Conservation (phyloP, 2,113 vertebrate species). For the Trogon surrucura region DNA sequence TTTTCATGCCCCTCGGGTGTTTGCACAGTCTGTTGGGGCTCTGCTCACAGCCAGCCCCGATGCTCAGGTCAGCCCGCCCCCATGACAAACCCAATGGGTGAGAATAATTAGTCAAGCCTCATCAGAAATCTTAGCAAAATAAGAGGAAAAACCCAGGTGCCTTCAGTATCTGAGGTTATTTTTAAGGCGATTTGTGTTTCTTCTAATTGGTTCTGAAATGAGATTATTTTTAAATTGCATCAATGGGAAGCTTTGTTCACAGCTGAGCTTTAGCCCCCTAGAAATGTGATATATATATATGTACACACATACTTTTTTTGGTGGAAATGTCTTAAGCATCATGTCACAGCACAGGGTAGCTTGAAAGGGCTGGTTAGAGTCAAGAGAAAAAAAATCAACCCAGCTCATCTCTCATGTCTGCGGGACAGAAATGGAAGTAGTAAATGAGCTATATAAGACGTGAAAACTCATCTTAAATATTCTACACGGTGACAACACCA, state of each 20-base stretch:
- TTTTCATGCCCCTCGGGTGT: not conserved
- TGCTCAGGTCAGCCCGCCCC: accelerated
- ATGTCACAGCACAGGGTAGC: not conserved
- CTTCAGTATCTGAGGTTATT: not conserved
- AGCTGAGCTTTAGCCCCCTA: not conserved
- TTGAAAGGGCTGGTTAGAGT: not conserved
- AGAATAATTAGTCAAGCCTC: not conserved
- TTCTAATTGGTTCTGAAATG: not conserved
- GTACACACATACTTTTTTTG: accelerated
- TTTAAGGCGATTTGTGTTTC: not conserved
- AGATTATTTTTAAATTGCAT: not conserved
- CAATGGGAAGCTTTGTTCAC: not conserved
- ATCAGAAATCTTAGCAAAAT: not conserved
- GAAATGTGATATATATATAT: not conserved
- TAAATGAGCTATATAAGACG: not conserved
- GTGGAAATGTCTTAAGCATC: not conserved
- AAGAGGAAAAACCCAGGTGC: not conserved
- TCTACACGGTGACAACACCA: not conserved
- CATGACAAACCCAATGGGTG: not conserved
- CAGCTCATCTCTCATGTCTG: not conserved
- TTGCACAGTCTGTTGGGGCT: not conserved
- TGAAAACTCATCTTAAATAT: not conserved
- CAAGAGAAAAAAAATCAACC: not conserved
- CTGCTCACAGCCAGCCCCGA: not conserved
- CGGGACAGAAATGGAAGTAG: not conserved